phyloP scores from a whole-genome alignment of 2,113 vertebrate species.

The Sander vitreus region DNA sequence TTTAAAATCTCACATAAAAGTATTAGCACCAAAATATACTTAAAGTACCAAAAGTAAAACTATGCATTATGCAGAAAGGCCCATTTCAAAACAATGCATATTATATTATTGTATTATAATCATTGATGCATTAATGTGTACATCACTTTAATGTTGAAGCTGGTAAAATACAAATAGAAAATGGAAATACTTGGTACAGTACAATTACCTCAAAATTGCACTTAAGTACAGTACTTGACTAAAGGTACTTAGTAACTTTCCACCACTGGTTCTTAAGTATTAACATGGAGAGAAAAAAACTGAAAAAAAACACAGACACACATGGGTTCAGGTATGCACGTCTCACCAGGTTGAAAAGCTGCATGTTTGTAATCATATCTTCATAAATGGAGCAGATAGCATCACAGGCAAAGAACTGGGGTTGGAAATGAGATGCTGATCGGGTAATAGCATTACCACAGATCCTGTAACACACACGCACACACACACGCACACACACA shows the following conservation, averaged over 20 bases:
- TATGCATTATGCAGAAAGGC: neutral
- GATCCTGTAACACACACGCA: slow-evolving; percentile 25
- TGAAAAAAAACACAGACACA: neutral
- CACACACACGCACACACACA: neutral
- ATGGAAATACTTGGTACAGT: too few species aligned
- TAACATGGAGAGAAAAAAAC: neutral
- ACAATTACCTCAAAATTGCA: neutral
- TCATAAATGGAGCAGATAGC: slow-evolving; percentile 68
- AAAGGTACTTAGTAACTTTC: neutral
- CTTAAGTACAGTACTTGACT: too few species aligned
- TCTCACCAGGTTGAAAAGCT: slow-evolving; percentile 24
- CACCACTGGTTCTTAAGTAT: neutral
- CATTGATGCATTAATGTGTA: neutral
- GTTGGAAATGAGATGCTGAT: slow-evolving; percentile 72
- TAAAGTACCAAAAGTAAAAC: too few species aligned
- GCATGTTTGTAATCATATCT: slow-evolving; percentile 65
- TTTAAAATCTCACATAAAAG: neutral
- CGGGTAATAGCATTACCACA: slow-evolving; percentile 61
- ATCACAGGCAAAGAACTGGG: slow-evolving; percentile 47
- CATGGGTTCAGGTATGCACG: slow-evolving; percentile 1
- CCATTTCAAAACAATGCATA: neutral
- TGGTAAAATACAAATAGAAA: neutral
- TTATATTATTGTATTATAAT: neutral
- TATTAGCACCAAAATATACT: too few species aligned
- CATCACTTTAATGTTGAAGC: neutral